phyloP scores from a whole-genome alignment of 2,888 invertebrate species.

The Oxytorus armatus region DNA sequence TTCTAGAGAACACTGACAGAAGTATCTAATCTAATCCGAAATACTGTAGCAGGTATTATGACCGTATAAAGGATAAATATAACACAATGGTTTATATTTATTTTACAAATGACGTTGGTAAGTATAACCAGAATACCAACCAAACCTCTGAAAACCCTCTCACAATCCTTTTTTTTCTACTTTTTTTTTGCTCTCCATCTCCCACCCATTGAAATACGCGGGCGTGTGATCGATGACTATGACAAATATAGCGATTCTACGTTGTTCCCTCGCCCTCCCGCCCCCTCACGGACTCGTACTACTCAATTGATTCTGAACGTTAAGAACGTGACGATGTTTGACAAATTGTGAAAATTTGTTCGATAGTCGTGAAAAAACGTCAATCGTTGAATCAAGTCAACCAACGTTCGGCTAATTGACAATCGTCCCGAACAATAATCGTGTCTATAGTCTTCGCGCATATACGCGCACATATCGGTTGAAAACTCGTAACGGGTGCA shows the following conservation, averaged over 20 bases:
- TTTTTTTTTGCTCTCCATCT: neutral
- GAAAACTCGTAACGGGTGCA: neutral
- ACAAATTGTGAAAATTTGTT: neutral
- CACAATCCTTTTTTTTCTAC: neutral
- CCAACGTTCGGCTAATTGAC: constrained; percentile 25
- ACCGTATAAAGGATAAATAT: constrained; percentile 78
- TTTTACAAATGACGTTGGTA: constrained; percentile 72
- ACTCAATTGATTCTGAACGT: constrained; percentile 32
- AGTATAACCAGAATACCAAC: constrained; percentile 47
- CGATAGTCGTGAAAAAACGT: constrained; percentile 2
- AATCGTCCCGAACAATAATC: constrained; percentile 17
- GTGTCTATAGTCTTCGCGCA: constrained; percentile 17
- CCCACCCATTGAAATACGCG: constrained; percentile 51
- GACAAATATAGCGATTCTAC: constrained; percentile 12
- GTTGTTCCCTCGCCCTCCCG: constrained; percentile 30
- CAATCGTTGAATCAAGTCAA: constrained; percentile 18
- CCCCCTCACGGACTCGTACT: neutral
- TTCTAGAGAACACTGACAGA: constrained; percentile 71
- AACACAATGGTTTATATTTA: constrained; percentile 61
- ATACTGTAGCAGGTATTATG: constrained; percentile 84
- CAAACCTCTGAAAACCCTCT: constrained; percentile 24
- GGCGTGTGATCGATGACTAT: constrained; percentile 51
- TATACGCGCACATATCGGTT: neutral
- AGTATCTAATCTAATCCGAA: constrained; percentile 82
- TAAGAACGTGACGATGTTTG: constrained; percentile 17